A percentile compares a stretch with the other conserved stretches of the same genome.
phyloP scores from a whole-genome alignment of 1,140 invertebrate genomes.

The Palaemon carinicauda region DNA sequence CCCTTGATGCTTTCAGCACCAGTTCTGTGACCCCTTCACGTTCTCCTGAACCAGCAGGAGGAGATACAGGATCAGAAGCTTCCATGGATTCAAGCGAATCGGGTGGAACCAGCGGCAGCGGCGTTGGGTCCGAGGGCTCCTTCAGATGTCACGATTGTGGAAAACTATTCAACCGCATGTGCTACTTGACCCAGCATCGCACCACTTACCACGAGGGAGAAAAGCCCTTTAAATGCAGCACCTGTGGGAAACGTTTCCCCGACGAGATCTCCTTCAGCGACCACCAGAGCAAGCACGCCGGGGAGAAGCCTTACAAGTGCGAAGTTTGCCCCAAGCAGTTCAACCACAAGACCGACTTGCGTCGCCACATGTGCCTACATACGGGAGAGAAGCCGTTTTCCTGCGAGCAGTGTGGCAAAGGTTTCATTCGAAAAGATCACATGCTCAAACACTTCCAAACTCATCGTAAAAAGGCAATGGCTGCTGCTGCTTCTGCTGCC shows the following conservation, averaged over 20 bases:
- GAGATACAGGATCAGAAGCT: constrained; percentile 52
- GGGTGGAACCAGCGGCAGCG: constrained; percentile 52
- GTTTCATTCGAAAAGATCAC: constrained; percentile 93
- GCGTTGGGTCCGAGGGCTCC: constrained; percentile 61
- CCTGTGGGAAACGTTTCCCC: constrained; percentile 84
- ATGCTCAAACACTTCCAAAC: constrained; percentile 92
- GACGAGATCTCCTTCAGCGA: constrained; percentile 73
- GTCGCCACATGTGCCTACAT: constrained; percentile 87
- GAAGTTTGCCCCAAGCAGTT: constrained; percentile 87
- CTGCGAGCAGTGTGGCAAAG: constrained; percentile 84
- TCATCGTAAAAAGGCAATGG: constrained; percentile 71
- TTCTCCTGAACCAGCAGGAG: constrained; percentile 31
- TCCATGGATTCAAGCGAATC: constrained; percentile 57
- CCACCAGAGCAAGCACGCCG: constrained; percentile 79
- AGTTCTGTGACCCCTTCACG: not conserved
- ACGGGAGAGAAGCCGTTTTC: constrained; percentile 78
- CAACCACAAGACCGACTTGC: constrained; percentile 89
- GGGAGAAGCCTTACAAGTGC: constrained; percentile 89
- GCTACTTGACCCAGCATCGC: constrained; percentile 87
- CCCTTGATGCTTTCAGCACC: constrained; percentile 41
- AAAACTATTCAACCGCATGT: constrained; percentile 85
- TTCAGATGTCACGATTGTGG: constrained; percentile 83
- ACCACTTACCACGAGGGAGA: constrained; percentile 87
- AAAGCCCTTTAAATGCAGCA: constrained; percentile 83
- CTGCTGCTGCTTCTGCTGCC: constrained; percentile 36